These are phyloP conservation scores for Myotis vivesi DNA, from an alignment of 2,797 vertebrate species.

Conservation along the genomic window DNA sequence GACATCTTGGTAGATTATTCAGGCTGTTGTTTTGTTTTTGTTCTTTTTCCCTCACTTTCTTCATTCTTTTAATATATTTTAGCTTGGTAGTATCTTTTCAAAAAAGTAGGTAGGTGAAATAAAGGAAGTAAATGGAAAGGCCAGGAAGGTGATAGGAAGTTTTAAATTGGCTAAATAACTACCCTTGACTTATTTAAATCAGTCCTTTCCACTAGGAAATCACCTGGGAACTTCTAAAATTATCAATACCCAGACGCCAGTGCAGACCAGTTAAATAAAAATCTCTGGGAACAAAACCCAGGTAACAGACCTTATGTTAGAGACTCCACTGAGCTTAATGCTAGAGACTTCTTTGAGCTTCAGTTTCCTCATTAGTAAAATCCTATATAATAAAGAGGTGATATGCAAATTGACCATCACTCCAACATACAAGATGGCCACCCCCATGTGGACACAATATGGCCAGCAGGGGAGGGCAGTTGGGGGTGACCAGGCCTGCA, in stretches of 20 bases:
- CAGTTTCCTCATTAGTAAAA: background rate
- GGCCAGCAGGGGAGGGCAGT: too few species aligned
- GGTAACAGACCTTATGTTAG: too few species aligned
- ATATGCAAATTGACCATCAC: too few species aligned
- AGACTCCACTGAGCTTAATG: background rate
- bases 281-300: background rate
- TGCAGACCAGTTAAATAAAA: background rate
- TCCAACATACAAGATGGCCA: too few species aligned
- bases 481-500: too few species aligned
- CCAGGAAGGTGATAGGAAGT: background rate
- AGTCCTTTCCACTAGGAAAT: background rate
- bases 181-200: background rate
- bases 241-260: background rate
- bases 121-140: background rate
- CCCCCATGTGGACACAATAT: too few species aligned
- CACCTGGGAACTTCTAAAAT: background rate
- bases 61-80: background rate
- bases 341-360: background rate
- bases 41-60: background rate
- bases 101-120: background rate
- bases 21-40: background rate
- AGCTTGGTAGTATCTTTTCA: background rate
- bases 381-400: too few species aligned
- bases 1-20: background rate
- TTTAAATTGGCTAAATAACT: background rate